Percentiles rank a stretch among this genome's conserved stretches.
Evolutionary conservation across 2,797 vertebrate species (phyloP).

Genomic region (Limosa lapponica): DNA sequence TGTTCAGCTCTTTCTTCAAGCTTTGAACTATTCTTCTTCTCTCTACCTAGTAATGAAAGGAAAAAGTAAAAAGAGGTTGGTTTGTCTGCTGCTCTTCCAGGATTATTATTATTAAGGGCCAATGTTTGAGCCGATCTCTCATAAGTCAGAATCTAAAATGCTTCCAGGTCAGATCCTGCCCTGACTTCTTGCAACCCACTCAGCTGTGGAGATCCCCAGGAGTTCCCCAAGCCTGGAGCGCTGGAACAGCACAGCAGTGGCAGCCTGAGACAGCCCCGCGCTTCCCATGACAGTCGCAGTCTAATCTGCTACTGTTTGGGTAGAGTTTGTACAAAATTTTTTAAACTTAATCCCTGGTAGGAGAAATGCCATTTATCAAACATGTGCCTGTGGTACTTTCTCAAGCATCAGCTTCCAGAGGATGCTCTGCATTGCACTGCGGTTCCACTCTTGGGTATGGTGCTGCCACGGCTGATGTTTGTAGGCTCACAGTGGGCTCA

Average conservation of each 20-base stretch:
- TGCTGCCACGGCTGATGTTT: not conserved
- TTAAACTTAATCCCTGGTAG: not conserved
- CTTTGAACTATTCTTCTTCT: conserved; percentile 22
- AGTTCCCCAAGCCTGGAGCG: not conserved
- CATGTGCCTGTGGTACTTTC: not conserved
- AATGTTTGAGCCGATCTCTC: not conserved
- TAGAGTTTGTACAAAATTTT: not conserved
- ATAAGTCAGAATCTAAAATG: not conserved
- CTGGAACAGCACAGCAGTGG: not conserved
- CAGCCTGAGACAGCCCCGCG: not conserved
- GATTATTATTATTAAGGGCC: not conserved
- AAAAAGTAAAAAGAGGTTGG: not conserved
- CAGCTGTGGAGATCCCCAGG: not conserved
- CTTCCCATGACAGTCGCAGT: not conserved
- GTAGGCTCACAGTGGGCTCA: not conserved
- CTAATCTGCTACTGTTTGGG: not conserved
- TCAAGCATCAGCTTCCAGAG: not conserved
- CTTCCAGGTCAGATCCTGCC: not conserved
- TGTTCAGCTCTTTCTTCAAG: conserved; percentile 47
- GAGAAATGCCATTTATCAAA: not conserved
- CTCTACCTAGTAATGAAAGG: conserved; percentile 24
- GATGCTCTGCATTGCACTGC: not conserved
- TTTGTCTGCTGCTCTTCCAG: not conserved
- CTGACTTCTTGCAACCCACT: not conserved
- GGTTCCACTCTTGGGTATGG: not conserved